phyloP scores from a whole-genome alignment of 2,113 vertebrate species.

The Otolemur garnettii region DNA sequence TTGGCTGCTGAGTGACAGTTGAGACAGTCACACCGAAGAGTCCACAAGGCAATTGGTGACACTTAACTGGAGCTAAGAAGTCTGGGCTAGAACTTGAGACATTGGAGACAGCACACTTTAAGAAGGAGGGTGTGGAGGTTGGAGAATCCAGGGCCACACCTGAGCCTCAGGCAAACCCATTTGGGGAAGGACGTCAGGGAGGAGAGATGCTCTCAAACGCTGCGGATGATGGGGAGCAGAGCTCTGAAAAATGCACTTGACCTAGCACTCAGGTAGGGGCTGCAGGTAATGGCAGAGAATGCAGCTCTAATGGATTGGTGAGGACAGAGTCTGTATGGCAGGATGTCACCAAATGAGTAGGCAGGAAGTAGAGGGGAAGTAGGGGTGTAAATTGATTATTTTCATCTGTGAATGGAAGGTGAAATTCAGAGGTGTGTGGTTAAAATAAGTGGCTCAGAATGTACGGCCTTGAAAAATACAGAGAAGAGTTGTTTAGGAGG shows the following conservation, averaged over 20 bases:
- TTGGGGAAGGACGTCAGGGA: background rate
- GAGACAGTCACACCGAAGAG: background rate
- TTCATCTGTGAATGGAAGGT: background rate
- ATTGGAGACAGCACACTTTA: background rate
- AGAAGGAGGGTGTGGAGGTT: background rate
- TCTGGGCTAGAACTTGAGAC: background rate
- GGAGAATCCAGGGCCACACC: background rate
- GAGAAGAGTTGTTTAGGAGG: background rate
- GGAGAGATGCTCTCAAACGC: background rate
- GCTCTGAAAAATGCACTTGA: background rate
- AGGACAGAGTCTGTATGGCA: background rate
- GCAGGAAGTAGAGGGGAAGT: background rate
- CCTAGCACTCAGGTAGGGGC: background rate
- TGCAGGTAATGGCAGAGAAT: accelerated
- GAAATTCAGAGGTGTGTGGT: constrained; percentile 29
- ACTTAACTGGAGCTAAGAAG: background rate
- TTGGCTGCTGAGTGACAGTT: background rate
- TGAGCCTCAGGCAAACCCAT: background rate
- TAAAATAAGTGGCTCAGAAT: constrained; percentile 1
- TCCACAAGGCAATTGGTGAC: constrained; percentile 39
- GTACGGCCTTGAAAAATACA: background rate
- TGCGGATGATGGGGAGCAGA: background rate
- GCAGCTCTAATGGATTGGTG: background rate
- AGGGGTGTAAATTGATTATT: background rate
- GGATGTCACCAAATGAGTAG: background rate